A percentile compares a stretch with the other conserved stretches of the same genome.
Evolutionary conservation across 1,140 invertebrate species (phyloP).

Genomic region (Hetaerina americana): DNA sequence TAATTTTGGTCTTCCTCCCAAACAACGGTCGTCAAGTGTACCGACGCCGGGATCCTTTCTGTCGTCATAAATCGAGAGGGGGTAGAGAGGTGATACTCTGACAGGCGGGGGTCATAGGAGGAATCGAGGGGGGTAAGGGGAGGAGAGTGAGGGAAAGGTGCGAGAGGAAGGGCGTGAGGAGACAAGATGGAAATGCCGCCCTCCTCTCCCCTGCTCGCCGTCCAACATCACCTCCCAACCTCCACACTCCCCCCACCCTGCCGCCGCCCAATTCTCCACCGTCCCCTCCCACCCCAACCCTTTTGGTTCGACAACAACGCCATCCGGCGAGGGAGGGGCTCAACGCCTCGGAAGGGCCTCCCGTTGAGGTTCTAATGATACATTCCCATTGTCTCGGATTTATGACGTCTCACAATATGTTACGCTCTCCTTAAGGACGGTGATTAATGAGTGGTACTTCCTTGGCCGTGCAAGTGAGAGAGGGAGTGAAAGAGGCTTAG

Average conservation of each 20-base stretch:
- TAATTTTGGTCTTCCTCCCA: background rate
- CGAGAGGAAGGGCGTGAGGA: too few relatives aligned
- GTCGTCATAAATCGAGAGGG: background rate
- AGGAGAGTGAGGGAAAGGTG: too few relatives aligned
- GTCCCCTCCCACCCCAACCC: too few relatives aligned
- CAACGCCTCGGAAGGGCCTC: background rate
- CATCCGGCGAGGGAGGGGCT: background rate
- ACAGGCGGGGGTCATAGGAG: too few relatives aligned
- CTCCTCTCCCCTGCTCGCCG: too few relatives aligned
- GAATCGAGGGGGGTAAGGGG: too few relatives aligned
- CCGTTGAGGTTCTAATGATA: background rate
- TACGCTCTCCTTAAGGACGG: background rate
- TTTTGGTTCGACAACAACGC: background rate
- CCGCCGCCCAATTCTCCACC: too few relatives aligned
- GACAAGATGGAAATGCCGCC: too few relatives aligned
- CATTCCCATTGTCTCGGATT: background rate
- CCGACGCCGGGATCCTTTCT: background rate
- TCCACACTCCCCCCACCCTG: too few relatives aligned
- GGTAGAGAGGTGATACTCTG: too few relatives aligned
- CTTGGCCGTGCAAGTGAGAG: background rate
- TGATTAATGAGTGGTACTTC: background rate
- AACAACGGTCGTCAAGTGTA: background rate
- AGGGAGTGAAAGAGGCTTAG: background rate
- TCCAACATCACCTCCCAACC: too few relatives aligned
- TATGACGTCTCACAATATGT: background rate